Base-by-base conservation (phyloP, 2,888 invertebrate genomes). In the Zele albiditarsus region DNA sequence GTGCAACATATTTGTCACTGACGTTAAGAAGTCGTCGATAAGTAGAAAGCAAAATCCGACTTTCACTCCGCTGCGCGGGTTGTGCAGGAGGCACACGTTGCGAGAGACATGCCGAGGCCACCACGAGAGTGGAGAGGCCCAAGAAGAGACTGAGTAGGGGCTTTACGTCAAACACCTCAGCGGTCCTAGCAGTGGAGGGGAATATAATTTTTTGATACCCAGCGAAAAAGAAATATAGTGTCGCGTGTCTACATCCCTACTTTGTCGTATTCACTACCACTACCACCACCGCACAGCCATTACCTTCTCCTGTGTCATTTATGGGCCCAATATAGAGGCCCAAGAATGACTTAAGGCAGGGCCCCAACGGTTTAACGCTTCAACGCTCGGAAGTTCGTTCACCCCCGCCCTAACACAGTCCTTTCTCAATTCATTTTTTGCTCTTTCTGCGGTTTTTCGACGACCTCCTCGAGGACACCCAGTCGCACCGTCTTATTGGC, bases 41-140 rank as follows among this genome's bases (percentile, higher is more conserved):
- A 84, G 83, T 89, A 89, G 89, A 89, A 89, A 89, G 88, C 88
- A 89, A 89, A 88, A 89, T 88, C 84, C 84, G 83, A 88, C 89
- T 89, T 89, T 89, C 89, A 89, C 89, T 88, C 81, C 78, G 72
- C 66, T 68, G 66, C 74, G 66, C 69, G 74, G 72, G 65, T 75
- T 63, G 74, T 75, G 76, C 75, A 76, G 68, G 73, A 70, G 72
- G 58, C 62, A 49, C 69, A 74, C 74, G 70, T 74, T 74, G 74
- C 65, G 82, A 83, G 83, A 81, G 80, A 81, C 81, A 82, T 83
- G 85, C 80, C 87, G 87, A 87, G 87, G 87, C 85, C 87, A 81
- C 82, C 75, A 77, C 67, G 71, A 71, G 75, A 38, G 71, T 16
- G 16, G n/a, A 58, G 25, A 38, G 62, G 49, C 49, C 60, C 60